Conservation (phyloP, 2,797 vertebrate genomes). For the Ceryle rudis region DNA sequence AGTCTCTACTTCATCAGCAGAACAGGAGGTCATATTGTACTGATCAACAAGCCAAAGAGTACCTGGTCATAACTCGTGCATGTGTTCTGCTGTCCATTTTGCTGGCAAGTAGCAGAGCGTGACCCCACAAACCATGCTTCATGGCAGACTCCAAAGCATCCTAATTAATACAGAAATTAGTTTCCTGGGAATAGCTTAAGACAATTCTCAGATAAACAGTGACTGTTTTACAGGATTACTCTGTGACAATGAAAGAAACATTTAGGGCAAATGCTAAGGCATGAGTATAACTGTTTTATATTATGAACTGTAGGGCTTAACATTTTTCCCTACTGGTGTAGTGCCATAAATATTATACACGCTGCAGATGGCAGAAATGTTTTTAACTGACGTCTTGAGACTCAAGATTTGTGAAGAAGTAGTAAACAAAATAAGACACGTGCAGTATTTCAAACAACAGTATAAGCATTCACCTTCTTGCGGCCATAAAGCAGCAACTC, state of each 20-base stretch:
- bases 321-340: not conserved
- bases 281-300: not conserved
- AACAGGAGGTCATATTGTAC: not conserved
- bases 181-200: not conserved
- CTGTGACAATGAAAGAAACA: not conserved
- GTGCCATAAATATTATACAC: not conserved
- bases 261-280: not conserved
- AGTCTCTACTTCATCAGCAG: not conserved
- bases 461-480: slow-evolving; percentile 85
- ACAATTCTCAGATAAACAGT: not conserved
- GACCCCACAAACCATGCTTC: slow-evolving; percentile 98
- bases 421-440: not conserved
- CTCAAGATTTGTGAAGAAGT: not conserved
- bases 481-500: slow-evolving; percentile 95
- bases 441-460: not conserved
- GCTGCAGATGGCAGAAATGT: not conserved
- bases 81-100: slow-evolving; percentile 98
- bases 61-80: slow-evolving; percentile 98
- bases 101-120: slow-evolving; percentile 93
- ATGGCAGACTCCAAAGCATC: slow-evolving; percentile 97
- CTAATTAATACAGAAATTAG: slow-evolving; percentile 71
- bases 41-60: not conserved
- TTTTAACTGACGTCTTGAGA: not conserved
- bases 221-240: not conserved
- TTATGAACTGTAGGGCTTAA: not conserved